Evolutionary conservation across 2,113 vertebrate species (phyloP).

Genomic region (Cyprinus carpio): DNA sequence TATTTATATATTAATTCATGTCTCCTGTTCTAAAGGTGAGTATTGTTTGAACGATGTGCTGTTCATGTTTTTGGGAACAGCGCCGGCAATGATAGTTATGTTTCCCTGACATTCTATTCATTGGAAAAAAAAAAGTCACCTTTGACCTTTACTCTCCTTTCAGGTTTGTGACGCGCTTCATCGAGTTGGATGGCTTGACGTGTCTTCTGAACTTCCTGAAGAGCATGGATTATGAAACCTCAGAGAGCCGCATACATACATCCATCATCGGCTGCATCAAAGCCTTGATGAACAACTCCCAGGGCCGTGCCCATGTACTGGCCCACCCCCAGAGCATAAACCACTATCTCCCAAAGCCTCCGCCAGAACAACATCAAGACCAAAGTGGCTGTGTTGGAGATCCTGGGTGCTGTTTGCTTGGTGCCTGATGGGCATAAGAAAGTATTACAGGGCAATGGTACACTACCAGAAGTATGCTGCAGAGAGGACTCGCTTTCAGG

Average conservation of each 20-base stretch:
- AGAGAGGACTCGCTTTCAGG: constrained; percentile 96
- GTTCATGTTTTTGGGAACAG: not conserved
- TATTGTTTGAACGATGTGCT: not conserved
- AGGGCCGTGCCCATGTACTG: constrained; percentile 91
- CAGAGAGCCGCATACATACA: constrained; percentile 95
- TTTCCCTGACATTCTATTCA: not conserved
- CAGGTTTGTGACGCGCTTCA: constrained; percentile 96
- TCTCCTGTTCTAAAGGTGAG: not conserved
- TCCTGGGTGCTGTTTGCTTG: constrained; percentile 97
- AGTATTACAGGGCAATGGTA: constrained; percentile 94
- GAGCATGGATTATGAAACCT: constrained; percentile 96
- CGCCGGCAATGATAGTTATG: not conserved
- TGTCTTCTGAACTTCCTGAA: constrained; percentile 96
- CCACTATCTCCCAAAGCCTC: constrained; percentile 95
- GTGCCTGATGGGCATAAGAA: constrained; percentile 97
- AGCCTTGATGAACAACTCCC: constrained; percentile 98
- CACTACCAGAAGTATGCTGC: constrained; percentile 97
- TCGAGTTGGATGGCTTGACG: constrained; percentile 92
- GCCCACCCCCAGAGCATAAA: constrained; percentile 95
- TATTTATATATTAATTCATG: too few species aligned
- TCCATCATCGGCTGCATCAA: constrained; percentile 98
- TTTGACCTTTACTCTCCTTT: not conserved
- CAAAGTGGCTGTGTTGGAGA: constrained; percentile 98
- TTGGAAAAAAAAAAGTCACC: not conserved
- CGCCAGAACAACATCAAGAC: constrained; percentile 95